These are phyloP conservation scores for Daboia siamensis DNA, from an alignment of 2,113 vertebrate species.

Conservation along the genomic window DNA sequence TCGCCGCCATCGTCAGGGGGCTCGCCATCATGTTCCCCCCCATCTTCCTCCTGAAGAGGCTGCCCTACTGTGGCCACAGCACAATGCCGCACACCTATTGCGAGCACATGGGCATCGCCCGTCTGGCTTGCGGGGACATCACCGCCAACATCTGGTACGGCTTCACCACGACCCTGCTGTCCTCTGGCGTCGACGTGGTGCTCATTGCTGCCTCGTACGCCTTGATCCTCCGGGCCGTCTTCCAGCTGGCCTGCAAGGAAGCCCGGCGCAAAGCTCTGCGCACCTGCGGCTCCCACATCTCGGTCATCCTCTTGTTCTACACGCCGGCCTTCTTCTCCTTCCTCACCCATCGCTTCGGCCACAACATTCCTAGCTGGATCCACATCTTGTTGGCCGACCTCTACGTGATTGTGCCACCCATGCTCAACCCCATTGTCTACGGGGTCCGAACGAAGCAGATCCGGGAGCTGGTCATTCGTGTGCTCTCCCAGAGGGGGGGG, in stretches of 20 bases:
- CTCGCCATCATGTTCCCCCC: conserved; percentile 60
- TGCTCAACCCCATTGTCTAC: conserved; percentile 68
- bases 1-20: background rate
- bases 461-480: background rate
- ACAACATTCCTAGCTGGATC: background rate
- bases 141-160: conserved; percentile 61
- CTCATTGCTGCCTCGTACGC: conserved; percentile 50
- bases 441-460: conserved; percentile 65
- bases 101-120: conserved; percentile 72
- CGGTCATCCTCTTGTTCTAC: conserved; percentile 65
- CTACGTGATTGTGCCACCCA: conserved; percentile 48
- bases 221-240: conserved; percentile 49
- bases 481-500: accelerated
- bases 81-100: conserved; percentile 67
- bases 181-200: conserved; percentile 52
- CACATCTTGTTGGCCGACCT: conserved; percentile 65
- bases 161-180: conserved; percentile 57
- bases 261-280: conserved; percentile 60
- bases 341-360: conserved; percentile 56
- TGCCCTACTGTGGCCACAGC: conserved; percentile 59
- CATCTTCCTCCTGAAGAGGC: conserved; percentile 59
- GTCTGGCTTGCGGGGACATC: conserved; percentile 67
- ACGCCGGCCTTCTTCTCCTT: conserved; percentile 65
- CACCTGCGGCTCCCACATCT: conserved; percentile 66
- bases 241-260: conserved; percentile 26